Conservation (phyloP, 1,140 invertebrate species). For the Brachystomella parvula region DNA sequence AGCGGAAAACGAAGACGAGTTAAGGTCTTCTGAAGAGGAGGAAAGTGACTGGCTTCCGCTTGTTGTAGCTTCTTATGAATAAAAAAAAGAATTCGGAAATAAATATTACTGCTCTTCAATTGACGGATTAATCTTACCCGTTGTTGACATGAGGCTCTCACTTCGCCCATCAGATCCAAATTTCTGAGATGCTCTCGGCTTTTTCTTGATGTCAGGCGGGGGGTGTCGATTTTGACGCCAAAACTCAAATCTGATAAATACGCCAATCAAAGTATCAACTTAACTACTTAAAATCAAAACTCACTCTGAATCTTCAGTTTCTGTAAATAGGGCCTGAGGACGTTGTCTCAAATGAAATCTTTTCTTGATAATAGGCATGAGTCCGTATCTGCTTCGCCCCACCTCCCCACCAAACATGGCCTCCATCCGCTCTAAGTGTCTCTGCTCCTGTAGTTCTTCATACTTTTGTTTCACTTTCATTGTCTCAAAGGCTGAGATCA, state of each 20-base stretch:
- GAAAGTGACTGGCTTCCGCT: constrained; percentile 45
- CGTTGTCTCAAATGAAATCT: constrained; percentile 36
- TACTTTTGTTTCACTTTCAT: constrained; percentile 37
- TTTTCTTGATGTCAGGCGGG: constrained; percentile 34
- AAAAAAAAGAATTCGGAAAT: not conserved
- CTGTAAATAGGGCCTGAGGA: constrained; percentile 18
- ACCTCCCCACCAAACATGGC: constrained; percentile 27
- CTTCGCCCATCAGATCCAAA: constrained; percentile 33
- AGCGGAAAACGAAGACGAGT: constrained; percentile 53
- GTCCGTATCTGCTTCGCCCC: not conserved
- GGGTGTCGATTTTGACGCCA: constrained; percentile 27
- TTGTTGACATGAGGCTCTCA: constrained; percentile 32
- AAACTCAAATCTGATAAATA: constrained; percentile 35
- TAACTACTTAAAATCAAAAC: constrained; percentile 9
- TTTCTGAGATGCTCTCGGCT: constrained; percentile 16
- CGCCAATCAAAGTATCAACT: not conserved
- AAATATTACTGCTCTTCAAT: constrained; percentile 9
- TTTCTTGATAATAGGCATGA: constrained; percentile 17
- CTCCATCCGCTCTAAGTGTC: constrained; percentile 17
- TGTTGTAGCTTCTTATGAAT: constrained; percentile 21
- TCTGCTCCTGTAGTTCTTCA: constrained; percentile 18
- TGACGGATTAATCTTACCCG: constrained; percentile 14
- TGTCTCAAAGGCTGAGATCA: constrained; percentile 70
- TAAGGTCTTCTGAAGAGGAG: constrained; percentile 52
- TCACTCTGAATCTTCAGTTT: constrained; percentile 38